Percentiles rank a stretch among this genome's conserved stretches.
phyloP scores from a whole-genome alignment of 1,140 invertebrate species.

The Philaenus spumarius region DNA sequence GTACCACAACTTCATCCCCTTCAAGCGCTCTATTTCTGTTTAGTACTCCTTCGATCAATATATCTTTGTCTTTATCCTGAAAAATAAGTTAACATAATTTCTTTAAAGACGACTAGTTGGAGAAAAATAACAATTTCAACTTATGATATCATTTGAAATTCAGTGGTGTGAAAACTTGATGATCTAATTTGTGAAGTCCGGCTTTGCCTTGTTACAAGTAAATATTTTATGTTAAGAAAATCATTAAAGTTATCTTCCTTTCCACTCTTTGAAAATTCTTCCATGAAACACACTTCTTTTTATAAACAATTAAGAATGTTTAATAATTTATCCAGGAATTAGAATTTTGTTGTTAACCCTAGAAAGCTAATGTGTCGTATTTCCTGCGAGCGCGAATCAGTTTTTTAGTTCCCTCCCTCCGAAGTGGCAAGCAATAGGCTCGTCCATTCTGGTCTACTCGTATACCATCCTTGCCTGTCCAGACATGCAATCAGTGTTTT shows the following conservation, averaged over 20 bases:
- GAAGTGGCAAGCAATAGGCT: too few species aligned
- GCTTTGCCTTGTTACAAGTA: neutral
- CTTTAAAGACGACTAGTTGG: neutral
- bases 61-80: slow-evolving; percentile 54
- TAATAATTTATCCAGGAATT: too few species aligned
- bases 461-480: too few species aligned
- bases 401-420: too few species aligned
- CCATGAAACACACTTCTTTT: too few species aligned
- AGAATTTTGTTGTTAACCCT: too few species aligned
- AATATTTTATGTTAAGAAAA: neutral
- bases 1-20: slow-evolving; percentile 69
- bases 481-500: too few species aligned
- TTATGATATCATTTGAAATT: neutral
- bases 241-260: neutral
- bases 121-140: neutral
- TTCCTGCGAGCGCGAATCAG: too few species aligned
- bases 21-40: slow-evolving; percentile 76
- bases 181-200: neutral
- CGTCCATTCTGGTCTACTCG: too few species aligned
- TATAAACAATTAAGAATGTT: too few species aligned
- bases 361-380: too few species aligned
- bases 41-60: slow-evolving; percentile 59
- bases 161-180: neutral
- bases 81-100: slow-evolving; percentile 18
- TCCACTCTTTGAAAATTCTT: neutral